A percentile compares a stretch with the other conserved stretches of the same genome.
These are phyloP conservation scores for Anarhynchus alexandrinus DNA, from an alignment of 2,113 vertebrate species.

Conservation along the genomic window DNA sequence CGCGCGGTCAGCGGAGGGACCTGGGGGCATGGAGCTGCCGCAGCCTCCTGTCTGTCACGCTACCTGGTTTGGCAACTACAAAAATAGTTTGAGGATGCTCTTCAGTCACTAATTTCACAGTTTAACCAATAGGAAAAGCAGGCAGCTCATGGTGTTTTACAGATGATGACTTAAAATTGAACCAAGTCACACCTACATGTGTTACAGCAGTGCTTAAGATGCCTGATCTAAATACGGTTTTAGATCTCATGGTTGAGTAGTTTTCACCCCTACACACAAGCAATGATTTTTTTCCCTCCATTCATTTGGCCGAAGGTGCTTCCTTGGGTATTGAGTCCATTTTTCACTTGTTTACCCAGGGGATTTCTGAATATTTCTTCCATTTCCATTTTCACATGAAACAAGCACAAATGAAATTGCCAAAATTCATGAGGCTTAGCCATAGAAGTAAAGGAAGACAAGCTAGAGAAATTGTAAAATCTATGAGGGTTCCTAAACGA, in stretches of 20 bases:
- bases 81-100: not conserved
- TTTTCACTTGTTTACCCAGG: not conserved
- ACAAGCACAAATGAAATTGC: not conserved
- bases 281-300: not conserved
- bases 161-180: not conserved
- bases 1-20: accelerated
- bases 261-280: not conserved
- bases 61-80: not conserved
- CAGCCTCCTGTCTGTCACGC: not conserved
- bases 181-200: not conserved
- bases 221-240: not conserved
- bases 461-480: not conserved
- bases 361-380: not conserved
- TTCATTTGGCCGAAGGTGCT: not conserved
- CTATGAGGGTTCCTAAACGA: not conserved
- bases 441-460: not conserved
- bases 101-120: not conserved
- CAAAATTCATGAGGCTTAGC: not conserved
- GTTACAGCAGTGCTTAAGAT: not conserved
- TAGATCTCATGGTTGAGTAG: not conserved
- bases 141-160: not conserved
- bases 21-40: accelerated
- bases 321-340: not conserved
- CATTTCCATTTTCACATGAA: not conserved
- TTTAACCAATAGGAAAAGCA: not conserved